Evolutionary conservation across 2,113 vertebrate genomes (phyloP).

Genomic region (Neodon shergylaensis): DNA sequence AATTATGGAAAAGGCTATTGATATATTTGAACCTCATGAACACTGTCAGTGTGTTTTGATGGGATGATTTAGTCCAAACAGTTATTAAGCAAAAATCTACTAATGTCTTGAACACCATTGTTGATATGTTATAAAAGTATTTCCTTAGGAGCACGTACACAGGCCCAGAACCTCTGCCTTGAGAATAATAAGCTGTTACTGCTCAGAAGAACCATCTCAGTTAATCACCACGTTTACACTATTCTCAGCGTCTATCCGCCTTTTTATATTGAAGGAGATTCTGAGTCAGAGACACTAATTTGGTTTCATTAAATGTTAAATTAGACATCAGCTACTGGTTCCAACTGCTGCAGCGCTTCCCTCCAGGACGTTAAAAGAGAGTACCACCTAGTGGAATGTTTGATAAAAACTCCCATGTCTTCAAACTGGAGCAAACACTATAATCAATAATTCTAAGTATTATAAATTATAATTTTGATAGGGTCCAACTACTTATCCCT

Average conservation of each 20-base stretch:
- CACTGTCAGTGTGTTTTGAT: background rate
- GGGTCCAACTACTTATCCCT: background rate
- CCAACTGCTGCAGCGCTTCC: background rate
- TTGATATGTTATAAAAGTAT: constrained; percentile 16
- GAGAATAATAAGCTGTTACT: background rate
- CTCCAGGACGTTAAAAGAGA: constrained; percentile 50
- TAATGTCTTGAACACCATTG: background rate
- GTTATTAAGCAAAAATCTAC: constrained; percentile 23
- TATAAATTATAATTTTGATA: background rate
- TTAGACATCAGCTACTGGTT: background rate
- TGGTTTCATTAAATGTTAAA: constrained; percentile 41
- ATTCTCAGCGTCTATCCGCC: constrained; percentile 13
- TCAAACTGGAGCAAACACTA: background rate
- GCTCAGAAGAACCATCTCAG: background rate
- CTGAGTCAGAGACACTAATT: constrained; percentile 55
- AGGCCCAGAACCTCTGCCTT: constrained; percentile 27
- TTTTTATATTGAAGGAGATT: constrained; percentile 53
- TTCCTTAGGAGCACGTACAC: background rate
- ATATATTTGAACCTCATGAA: background rate
- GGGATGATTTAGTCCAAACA: background rate
- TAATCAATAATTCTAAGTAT: background rate
- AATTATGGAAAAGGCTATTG: background rate
- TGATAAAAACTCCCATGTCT: background rate
- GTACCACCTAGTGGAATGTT: constrained; percentile 74
- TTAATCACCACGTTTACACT: constrained; percentile 32